These are phyloP conservation scores for Gobius niger DNA, from an alignment of 2,113 vertebrate genomes.

Conservation along the genomic window DNA sequence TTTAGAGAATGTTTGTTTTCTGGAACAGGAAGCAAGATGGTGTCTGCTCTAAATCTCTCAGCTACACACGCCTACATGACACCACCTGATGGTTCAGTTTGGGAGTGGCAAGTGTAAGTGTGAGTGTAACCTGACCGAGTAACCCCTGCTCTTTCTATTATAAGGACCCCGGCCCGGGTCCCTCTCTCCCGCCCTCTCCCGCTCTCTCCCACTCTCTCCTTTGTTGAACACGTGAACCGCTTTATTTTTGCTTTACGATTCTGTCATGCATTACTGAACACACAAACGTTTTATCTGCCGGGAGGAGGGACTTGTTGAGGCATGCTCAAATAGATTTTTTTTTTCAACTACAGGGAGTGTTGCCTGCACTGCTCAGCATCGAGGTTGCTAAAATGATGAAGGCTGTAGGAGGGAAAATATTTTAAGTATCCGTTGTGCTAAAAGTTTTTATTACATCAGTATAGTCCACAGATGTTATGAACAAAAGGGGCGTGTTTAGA, in stretches of 20 bases:
- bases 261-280: background rate
- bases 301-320: constrained; percentile 37
- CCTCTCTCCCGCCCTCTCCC: background rate
- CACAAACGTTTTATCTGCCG: background rate
- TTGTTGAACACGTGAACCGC: background rate
- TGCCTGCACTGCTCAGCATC: background rate
- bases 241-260: background rate
- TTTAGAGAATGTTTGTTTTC: background rate
- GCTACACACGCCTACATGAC: constrained; percentile 27
- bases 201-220: background rate
- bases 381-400: background rate
- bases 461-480: too few relatives aligned
- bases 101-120: constrained; percentile 34
- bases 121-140: background rate
- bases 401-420: background rate
- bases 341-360: background rate
- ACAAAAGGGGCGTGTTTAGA: too few relatives aligned
- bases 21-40: constrained; percentile 4
- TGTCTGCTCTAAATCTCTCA: background rate
- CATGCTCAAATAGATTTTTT: constrained; percentile 7
- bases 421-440: background rate
- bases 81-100: constrained; percentile 33
- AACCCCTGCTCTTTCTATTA: background rate
- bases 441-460: background rate
- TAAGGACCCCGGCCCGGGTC: background rate